Evolutionary conservation across 2,113 vertebrate species (phyloP), one percentile per base, ranked within the genome.

Genomic region (Erythrocercus mccallii): DNA sequence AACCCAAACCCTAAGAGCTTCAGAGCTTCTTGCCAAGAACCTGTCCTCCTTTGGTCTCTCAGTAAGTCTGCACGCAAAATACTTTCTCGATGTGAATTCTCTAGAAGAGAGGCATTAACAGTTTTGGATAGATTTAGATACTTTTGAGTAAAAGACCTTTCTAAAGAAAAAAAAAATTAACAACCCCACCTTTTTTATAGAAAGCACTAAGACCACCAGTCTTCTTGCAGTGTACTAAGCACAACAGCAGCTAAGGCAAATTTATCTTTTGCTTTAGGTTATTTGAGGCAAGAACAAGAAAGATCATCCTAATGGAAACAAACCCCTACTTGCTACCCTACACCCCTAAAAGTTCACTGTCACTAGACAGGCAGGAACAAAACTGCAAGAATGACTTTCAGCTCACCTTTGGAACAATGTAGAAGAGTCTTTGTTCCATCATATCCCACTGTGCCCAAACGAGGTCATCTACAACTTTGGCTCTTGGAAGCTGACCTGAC

Each of bases 371-470:
- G 7, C 51, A 69, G 57, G 30, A 56, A 54, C 4, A 53, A 70
- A 90, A 30, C 51, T 64, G 33, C 16, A 30, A 45, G 51, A 76
- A 56, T 44, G 24, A 80, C 56, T 77, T 86, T 66, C 56, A 50
- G 79, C 96, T 95, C 97, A 99, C 99, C 98, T 98, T 98, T 50
- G 95, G 90, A 20, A 98, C 96, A 96, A 99, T 96, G 95, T 98
- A 99, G 97, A 99, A 99, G 25, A 99, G 97, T 88, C 99, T 99
- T 92, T 99, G 99, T 33, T 98, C 97, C 86, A 98, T 94, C 94
- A 97, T 97, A 92, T 99, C 99, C 99, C 99, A 99, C 76, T 99
- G 99, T 80, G 98, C 97, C 99, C 99, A 99, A 89, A 98, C 90
- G 72, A 99, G 97, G 85, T 99, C 99, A 91, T 99, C 99, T 15